phyloP scores from a whole-genome alignment of 2,113 vertebrate species.

The Emydocephalus ijimae region DNA sequence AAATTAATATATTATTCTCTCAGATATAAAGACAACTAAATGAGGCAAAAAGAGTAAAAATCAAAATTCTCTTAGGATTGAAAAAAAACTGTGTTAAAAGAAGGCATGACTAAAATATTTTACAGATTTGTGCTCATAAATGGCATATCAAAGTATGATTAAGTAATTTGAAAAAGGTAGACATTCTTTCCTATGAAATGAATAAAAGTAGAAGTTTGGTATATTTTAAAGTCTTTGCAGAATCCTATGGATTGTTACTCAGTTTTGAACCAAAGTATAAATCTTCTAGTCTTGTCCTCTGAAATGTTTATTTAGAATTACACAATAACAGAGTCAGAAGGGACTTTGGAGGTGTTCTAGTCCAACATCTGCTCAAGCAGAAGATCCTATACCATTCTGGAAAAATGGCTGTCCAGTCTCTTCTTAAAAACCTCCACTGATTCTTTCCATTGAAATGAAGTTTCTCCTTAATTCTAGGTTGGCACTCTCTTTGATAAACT shows the following conservation, averaged over 20 bases:
- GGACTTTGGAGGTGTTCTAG: neutral
- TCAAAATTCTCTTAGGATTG: neutral
- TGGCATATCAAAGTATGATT: neutral
- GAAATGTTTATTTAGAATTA: neutral
- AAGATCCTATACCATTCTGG: neutral
- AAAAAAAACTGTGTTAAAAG: conserved; percentile 8
- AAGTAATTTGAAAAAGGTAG: neutral
- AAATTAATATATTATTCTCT: conserved; percentile 50
- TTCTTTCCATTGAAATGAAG: neutral
- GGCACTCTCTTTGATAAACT: neutral
- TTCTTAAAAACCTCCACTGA: neutral
- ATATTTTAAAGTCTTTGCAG: neutral
- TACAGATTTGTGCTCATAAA: neutral
- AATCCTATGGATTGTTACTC: neutral
- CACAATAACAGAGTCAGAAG: neutral
- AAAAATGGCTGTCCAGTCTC: neutral
- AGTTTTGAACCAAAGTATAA: neutral
- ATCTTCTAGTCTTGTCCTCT: neutral
- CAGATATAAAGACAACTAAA: conserved; percentile 34
- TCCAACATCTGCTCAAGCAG: neutral
- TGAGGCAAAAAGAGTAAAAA: conserved; percentile 22
- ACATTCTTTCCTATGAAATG: neutral
- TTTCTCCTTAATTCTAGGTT: neutral
- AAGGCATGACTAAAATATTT: conserved; percentile 9
- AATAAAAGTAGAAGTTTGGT: neutral